Evolutionary conservation across 2,888 invertebrate species (phyloP), one percentile per base, ranked within the genome.

Genomic region (Mimachlamys varia): DNA sequence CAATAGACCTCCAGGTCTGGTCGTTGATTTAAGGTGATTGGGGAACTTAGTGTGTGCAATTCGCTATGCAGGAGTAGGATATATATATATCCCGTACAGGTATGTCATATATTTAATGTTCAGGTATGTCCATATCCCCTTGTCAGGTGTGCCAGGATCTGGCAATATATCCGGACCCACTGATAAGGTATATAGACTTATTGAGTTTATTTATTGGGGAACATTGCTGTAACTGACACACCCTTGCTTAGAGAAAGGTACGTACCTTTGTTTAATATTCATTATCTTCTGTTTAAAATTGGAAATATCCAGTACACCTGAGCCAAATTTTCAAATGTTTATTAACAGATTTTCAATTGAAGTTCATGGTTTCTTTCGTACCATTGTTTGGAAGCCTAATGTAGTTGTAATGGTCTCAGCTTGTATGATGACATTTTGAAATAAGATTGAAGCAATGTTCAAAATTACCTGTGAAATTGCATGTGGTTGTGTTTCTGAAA

Each of bases 171-270:
- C 76, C 33, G 1, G 27, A 76, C 76, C 76, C 7, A 76, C 76
- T 12, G 76, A 76, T 76, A 76, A 76, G 76, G 76, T 62, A n/a
- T n/a, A 62, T 10, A n/a, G n/a, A 62, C n/a, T 53, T 62, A 76
- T 33, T 33, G 27, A 76, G 76, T 58, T 58, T 58, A 58, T 19
- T 19, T 76, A 76, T 76, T 76, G 33, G 76, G 76, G 33, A 76
- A 76, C 76, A 27, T 76, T 76, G 33, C 12, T 10, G 27, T 27
- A 76, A 76, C 76, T 7, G 76, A 76, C 76, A 76, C 76, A 76
- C 76, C 76, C 76, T 76, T 33, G 33, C 53, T 17, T 12, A 19
- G 13, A 53, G 27, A 12, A 33, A 76, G 76, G 76, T 76, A 76
- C 15, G 76, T 76, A 76, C 76, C 76, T 76, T 33, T 76, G 76